Percentiles rank a stretch among this genome's conserved stretches.
These are phyloP conservation scores for Pharmacophagus antenor DNA, from an alignment of 2,888 invertebrate genomes.

Conservation along the genomic window DNA sequence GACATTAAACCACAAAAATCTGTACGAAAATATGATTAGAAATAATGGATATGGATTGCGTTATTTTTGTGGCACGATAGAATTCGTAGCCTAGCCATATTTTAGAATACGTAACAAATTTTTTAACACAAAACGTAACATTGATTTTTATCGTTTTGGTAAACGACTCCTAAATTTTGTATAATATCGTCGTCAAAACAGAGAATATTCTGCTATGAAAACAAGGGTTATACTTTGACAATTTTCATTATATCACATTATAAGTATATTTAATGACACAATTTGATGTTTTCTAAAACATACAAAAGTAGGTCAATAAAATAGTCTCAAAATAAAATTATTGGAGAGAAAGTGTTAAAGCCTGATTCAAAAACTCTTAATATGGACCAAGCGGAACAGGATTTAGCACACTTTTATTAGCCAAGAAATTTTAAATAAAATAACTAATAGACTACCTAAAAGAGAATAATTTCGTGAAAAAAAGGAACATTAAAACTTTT, in stretches of 20 bases:
- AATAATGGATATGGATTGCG: too few species aligned
- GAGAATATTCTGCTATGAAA: neutral
- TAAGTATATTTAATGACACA: neutral
- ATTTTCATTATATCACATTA: neutral
- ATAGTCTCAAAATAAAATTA: constrained; percentile 8
- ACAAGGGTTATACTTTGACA: neutral
- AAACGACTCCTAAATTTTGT: too few species aligned
- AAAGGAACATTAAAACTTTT: too few species aligned
- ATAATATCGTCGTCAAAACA: too few species aligned
- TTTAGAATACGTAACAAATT: too few species aligned
- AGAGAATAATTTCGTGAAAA: neutral
- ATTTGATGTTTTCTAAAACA: neutral
- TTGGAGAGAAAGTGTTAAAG: constrained; percentile 21
- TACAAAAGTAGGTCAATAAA: neutral
- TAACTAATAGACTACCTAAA: neutral
- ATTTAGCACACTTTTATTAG: constrained; percentile 8
- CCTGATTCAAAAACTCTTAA: constrained; percentile 4
- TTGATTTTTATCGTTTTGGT: too few species aligned
- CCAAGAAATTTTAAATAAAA: constrained; percentile 2
- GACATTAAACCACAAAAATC: too few species aligned
- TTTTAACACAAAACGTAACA: too few species aligned
- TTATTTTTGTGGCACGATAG: too few species aligned
- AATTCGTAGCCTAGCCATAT: too few species aligned
- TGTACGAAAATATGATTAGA: too few species aligned
- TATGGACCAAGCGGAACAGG: constrained; percentile 11